These are phyloP conservation scores for Stenichneumon culpator DNA, from an alignment of 2,888 invertebrate species.

Conservation along the genomic window DNA sequence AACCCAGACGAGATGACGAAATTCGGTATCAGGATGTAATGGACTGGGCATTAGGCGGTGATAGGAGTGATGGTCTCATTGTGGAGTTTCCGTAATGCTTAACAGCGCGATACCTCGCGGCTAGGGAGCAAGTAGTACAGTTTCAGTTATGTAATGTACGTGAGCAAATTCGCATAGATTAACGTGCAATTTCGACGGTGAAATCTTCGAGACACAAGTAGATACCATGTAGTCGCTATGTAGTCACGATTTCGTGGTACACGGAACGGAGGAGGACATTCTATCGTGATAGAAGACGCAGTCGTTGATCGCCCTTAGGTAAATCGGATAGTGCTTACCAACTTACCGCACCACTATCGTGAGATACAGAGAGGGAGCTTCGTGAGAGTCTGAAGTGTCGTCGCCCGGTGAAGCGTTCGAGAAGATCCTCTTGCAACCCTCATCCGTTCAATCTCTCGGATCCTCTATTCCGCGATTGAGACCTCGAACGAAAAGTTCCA, in stretches of 20 bases:
- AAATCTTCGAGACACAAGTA: slow-evolving; percentile 28
- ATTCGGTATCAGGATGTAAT: not conserved
- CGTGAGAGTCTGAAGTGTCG: slow-evolving; percentile 40
- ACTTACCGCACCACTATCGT: slow-evolving; percentile 60
- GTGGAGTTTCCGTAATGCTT: slow-evolving; percentile 39
- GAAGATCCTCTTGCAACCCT: slow-evolving; percentile 35
- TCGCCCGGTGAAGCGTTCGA: slow-evolving; percentile 44
- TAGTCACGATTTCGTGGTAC: slow-evolving; percentile 36
- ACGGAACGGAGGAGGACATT: slow-evolving; percentile 24
- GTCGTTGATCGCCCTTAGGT: slow-evolving; percentile 71
- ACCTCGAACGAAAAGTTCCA: slow-evolving; percentile 7
- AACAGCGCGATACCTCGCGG: slow-evolving; percentile 44
- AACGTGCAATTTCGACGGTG: slow-evolving; percentile 24
- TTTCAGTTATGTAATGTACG: slow-evolving; percentile 24
- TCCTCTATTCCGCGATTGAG: slow-evolving; percentile 42
- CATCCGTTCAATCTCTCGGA: slow-evolving; percentile 44
- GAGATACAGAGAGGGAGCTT: slow-evolving; percentile 21
- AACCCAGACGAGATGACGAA: not conserved
- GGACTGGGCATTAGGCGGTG: slow-evolving; percentile 19
- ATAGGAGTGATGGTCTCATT: slow-evolving; percentile 31
- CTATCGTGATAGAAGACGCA: slow-evolving; percentile 3
- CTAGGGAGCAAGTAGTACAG: not conserved
- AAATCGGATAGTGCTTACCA: slow-evolving; percentile 75
- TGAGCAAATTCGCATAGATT: slow-evolving; percentile 45
- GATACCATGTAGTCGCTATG: slow-evolving; percentile 15